Evolutionary conservation across 2,113 vertebrate genomes (phyloP), one percentile per base, ranked within the genome.

Genomic region (Argyrosomus japonicus): DNA sequence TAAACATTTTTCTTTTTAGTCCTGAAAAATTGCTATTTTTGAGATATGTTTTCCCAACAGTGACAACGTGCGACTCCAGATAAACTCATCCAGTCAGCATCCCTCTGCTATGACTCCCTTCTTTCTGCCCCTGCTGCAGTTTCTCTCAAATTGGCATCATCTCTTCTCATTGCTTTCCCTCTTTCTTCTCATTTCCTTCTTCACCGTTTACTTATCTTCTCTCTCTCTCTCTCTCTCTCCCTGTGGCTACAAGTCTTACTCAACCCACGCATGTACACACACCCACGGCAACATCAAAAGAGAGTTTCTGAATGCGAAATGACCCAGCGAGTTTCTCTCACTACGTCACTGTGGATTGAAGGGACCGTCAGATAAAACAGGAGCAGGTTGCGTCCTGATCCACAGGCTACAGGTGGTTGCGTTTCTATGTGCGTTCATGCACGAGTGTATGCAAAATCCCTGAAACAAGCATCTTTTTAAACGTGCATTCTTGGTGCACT

Each of bases 391-490:
- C 53, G 36, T 77, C 54, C 25, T 27, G 27, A 85, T 72, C 32
- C 21, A 11, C 64, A 40, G 74, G 88, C 88, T 88, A 91, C 93
- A 92, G 83, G 93, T 93, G 88, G 85, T 73, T 64, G 17, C 0
- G 23, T 74, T 25, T 75, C 23, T 83, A 0, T 50, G 29, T 32
- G 43, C 48, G 7, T 54, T 54, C 15, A 15, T 56, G 32, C 12
- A 8, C 4, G 25, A 32, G 7, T 43, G 21, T 1, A 45, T 67
- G 45, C 25, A 48, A 40, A 84, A 58, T 21, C 17, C 17, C 19
- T 19, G 15, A 77, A 68, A 61, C 36, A 19, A 25, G 8, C 21
- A 7, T 7, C 32, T 6, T 62, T 40, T 61, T 67, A 21, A 14
- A 40, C 11, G 36, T 61, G 81, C 17, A 40, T 70, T 7, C 76